Conservation (phyloP, 2,888 invertebrate genomes). For the Drosophila helvetica region DNA sequence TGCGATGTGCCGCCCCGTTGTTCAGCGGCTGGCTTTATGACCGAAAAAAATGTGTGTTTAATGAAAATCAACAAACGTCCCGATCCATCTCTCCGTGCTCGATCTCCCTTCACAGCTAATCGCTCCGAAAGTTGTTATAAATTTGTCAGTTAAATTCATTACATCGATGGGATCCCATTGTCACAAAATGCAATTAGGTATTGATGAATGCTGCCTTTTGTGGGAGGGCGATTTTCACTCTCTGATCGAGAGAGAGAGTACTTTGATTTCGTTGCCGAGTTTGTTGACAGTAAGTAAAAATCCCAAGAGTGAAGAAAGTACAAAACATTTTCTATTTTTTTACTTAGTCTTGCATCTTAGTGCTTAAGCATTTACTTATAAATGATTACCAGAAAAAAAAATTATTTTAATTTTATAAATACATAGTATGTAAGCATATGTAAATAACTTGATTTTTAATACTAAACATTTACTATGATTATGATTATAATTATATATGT, state of each 20-base stretch:
- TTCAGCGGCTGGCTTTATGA: conserved; percentile 51
- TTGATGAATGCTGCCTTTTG: conserved; percentile 35
- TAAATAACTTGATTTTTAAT: no score
- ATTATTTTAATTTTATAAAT: no score
- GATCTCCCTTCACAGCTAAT: conserved; percentile 39
- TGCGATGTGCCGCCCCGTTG: conserved; percentile 28
- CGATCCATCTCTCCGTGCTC: conserved; percentile 11
- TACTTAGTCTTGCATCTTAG: no score
- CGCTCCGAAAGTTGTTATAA: conserved; percentile 48
- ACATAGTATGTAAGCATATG: no score
- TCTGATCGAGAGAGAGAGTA: neutral
- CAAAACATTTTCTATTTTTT: no score
- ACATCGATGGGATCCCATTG: conserved; percentile 37
- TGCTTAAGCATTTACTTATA: no score
- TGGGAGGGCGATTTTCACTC: conserved; percentile 10
- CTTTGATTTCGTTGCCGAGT: neutral
- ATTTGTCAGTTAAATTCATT: conserved; percentile 51
- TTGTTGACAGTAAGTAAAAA: neutral
- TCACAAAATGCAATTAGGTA: conserved; percentile 39
- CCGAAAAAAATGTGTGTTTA: conserved; percentile 54
- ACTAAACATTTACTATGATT: no score
- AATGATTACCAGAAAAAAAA: no score
- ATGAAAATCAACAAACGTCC: conserved; percentile 45
- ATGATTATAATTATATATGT: no score
- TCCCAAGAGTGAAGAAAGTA: neutral